A percentile compares a stretch with the other conserved stretches of the same genome.
Evolutionary conservation across 1,140 invertebrate species (phyloP).

Genomic region (Pristionchus pacificus): DNA sequence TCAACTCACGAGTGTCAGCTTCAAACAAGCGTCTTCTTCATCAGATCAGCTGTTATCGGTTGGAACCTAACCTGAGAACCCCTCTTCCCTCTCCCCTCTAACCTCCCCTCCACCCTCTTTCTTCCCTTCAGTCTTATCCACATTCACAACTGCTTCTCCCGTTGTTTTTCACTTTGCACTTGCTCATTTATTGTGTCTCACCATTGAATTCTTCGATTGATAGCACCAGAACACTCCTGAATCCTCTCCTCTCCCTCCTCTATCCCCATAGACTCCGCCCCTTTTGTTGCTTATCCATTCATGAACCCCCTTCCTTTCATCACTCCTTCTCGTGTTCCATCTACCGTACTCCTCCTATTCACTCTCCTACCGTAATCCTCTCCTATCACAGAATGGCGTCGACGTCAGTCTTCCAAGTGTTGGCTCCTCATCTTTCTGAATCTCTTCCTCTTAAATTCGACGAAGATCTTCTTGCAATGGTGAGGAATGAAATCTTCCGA

Average conservation of each 20-base stretch:
- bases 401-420: too few species aligned
- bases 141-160: background rate
- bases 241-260: background rate
- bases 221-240: too few species aligned
- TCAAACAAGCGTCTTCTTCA: background rate
- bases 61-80: background rate
- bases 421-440: background rate
- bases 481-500: too few species aligned
- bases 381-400: too few species aligned
- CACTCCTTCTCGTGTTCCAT: too few species aligned
- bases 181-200: background rate
- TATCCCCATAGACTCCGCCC: background rate
- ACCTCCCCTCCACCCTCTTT: background rate
- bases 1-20: background rate
- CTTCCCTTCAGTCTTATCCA: background rate
- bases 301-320: too few species aligned
- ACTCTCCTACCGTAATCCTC: too few species aligned
- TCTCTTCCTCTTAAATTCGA: background rate
- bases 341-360: too few species aligned
- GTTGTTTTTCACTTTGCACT: background rate
- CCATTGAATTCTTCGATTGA: too few species aligned
- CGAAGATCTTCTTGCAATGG: too few species aligned
- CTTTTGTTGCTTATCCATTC: background rate
- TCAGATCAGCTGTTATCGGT: background rate
- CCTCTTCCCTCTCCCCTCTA: background rate